These are phyloP conservation scores for Cosmia pyralina DNA, from an alignment of 2,888 invertebrate genomes.

Conservation along the genomic window DNA sequence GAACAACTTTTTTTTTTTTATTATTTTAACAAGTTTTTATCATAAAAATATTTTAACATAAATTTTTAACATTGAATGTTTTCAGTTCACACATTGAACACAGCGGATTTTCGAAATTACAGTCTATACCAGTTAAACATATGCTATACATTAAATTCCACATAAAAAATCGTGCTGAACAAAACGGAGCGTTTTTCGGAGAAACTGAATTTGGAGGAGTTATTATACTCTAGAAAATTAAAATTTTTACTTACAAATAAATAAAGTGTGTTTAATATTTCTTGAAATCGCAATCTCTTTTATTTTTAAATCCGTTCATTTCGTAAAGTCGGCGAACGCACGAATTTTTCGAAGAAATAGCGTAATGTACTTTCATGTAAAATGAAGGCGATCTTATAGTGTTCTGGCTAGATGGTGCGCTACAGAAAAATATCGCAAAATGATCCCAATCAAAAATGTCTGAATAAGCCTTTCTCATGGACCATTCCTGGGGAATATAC, in stretches of 20 bases:
- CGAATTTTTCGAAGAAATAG: too few species aligned
- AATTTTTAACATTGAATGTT: not conserved
- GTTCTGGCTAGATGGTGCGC: too few species aligned
- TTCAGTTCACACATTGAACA: not conserved
- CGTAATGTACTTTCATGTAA: too few species aligned
- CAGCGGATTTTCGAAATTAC: not conserved
- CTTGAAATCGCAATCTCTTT: not conserved
- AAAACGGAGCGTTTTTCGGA: slow-evolving; percentile 3
- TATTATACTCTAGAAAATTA: not conserved
- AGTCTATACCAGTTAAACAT: not conserved
- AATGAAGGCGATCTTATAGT: too few species aligned
- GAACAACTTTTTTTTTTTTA: too few species aligned
- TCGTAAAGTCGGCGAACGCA: not conserved
- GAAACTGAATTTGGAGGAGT: not conserved
- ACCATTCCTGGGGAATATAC: not conserved
- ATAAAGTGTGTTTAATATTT: not conserved
- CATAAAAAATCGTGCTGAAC: not conserved
- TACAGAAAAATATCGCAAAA: not conserved
- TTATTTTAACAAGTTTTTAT: too few species aligned
- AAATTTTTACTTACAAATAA: not conserved
- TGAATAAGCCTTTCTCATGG: not conserved
- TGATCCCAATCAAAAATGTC: not conserved
- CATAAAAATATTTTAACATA: not conserved
- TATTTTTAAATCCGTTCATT: not conserved
- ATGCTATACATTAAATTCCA: slow-evolving; percentile 22